These are phyloP conservation scores for Phaethon lepturus DNA, from an alignment of 2,113 vertebrate species.

Conservation along the genomic window DNA sequence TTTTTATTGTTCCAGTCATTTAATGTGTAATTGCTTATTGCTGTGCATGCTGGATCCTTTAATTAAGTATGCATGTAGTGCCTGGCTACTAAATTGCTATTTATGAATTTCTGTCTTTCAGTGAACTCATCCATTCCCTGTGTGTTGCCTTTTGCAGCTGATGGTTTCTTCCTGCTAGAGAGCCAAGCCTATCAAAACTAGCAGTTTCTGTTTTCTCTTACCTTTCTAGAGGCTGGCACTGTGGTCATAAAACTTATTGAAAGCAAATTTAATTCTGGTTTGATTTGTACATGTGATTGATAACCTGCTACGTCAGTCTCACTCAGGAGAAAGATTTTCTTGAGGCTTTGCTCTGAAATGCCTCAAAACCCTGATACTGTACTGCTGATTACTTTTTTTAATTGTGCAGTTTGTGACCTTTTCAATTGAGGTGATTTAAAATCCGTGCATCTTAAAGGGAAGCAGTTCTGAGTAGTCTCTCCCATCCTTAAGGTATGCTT, in stretches of 20 bases:
- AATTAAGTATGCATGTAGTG: not conserved
- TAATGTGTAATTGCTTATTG: not conserved
- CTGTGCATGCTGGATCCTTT: not conserved
- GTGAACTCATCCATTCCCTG: fast-evolving
- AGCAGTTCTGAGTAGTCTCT: not conserved
- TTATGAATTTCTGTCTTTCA: not conserved
- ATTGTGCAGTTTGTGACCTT: not conserved
- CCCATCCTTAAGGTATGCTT: not conserved
- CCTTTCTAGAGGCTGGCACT: not conserved
- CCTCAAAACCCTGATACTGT: not conserved
- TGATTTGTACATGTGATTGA: not conserved
- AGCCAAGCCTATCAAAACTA: not conserved
- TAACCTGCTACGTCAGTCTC: not conserved
- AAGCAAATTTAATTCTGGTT: not conserved
- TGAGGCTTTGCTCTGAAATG: not conserved
- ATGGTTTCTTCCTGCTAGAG: not conserved
- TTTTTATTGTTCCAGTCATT: not conserved
- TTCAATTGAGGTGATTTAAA: not conserved
- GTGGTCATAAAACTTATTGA: not conserved
- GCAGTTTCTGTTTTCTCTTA: not conserved
- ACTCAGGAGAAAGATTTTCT: not conserved
- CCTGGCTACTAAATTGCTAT: not conserved
- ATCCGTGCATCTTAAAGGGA: not conserved
- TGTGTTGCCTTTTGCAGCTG: not conserved
- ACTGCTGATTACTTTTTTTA: not conserved